Evolutionary conservation across 2,888 invertebrate genomes (phyloP).

Genomic region (Campoplex capitator): DNA sequence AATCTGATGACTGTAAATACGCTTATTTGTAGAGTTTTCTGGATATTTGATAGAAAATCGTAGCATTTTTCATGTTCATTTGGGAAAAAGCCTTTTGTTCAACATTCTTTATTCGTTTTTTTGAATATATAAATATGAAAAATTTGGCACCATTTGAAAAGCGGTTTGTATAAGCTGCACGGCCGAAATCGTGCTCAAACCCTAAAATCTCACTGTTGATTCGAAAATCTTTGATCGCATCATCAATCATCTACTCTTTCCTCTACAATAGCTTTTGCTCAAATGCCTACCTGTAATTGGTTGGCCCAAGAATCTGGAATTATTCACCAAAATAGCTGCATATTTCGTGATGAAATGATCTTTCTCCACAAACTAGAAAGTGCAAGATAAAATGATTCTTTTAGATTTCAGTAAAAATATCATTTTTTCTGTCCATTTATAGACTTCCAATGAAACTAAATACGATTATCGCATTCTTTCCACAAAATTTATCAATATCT

Average conservation of each 20-base stretch:
- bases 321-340: neutral
- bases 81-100: no score
- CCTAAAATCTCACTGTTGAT: no score
- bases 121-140: no score
- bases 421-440: neutral
- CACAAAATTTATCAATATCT: conserved; percentile 3
- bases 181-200: no score
- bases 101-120: no score
- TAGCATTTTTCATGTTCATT: no score
- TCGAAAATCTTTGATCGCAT: no score
- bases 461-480: conserved; percentile 67
- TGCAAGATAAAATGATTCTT: neutral
- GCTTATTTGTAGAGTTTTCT: neutral
- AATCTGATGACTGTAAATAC: neutral
- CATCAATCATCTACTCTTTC: neutral
- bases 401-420: neutral
- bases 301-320: neutral
- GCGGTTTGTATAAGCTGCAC: no score
- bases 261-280: neutral
- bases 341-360: neutral
- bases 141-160: no score
- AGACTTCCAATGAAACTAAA: no score
- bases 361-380: neutral
- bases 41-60: neutral
- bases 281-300: neutral